Evolutionary conservation across 2,113 vertebrate species (phyloP), one percentile per base, ranked within the genome.

Genomic region (Menura novaehollandiae): DNA sequence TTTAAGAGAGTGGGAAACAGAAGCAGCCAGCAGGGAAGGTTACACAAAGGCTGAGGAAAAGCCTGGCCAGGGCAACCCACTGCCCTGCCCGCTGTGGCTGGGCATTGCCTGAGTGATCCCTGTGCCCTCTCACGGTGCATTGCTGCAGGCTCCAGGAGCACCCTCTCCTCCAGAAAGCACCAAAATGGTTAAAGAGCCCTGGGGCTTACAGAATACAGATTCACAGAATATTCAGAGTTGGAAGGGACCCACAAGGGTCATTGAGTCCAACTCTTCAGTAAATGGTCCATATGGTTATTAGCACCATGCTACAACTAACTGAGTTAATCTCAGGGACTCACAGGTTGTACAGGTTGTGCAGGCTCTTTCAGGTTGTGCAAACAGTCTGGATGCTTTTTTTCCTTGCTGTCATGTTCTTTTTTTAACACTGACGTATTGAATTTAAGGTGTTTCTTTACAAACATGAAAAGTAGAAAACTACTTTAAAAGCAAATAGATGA

Each of bases 121-220:
- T 0, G 0, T 63, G 44, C 10, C 14, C 37, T 77, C 27, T 28
- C 22, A n/a, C 0, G 1, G 47, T 6, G 5, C 39, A 72, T 43
- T 3, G 5, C 41, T 60, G 11, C 41, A 37, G 15, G 56, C 7
- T 78, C 7, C 56, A 55, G 39, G 30, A 51, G 15, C 8, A 64
- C 12, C 30, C 7, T 63, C 26, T 4, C 52, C 59, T 91, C 55
- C 62, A 63, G 66, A 55, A 76, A 69, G 37, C 37, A 73, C 28
- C 7, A 47, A 39, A 80, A 9, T 0, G 0, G 13, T 22, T 66
- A 58, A 69, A 86, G n/a, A 64, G 11, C 23, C 53, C 18, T 24
- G 20, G 32, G 17, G 28, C 47, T 74, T 56, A 23, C 4, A 4
- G 11, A 33, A 47, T 28, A 60, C 22, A 52, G 39, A 33, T 46